Percentiles rank a stretch among this genome's conserved stretches.
phyloP scores from a whole-genome alignment of 2,797 vertebrate species.

The Enoplosus armatus region DNA sequence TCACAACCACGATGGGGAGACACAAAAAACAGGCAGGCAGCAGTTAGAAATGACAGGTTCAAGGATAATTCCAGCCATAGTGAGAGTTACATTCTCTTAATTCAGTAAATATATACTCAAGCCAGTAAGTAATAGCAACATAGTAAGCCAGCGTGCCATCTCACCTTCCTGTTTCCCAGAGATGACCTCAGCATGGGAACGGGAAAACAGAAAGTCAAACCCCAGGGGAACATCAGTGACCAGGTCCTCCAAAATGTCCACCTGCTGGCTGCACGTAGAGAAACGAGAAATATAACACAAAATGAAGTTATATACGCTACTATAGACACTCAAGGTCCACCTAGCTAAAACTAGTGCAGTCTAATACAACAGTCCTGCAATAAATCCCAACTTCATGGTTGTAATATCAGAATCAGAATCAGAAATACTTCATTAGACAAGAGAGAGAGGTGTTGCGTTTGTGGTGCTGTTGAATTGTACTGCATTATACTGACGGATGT shows the following conservation, averaged over 20 bases:
- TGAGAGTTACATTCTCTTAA: neutral
- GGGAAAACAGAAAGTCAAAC: slow-evolving; percentile 96
- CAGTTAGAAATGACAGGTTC: neutral
- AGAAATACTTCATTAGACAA: no score
- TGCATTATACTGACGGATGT: no score
- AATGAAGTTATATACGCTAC: no score
- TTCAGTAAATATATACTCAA: neutral
- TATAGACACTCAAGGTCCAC: no score
- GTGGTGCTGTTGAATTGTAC: no score
- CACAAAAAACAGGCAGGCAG: slow-evolving; percentile 5
- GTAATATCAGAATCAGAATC: no score
- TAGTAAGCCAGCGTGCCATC: neutral
- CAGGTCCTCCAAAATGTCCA: slow-evolving; percentile 94
- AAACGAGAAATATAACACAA: neutral
- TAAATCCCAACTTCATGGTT: no score
- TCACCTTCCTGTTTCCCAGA: slow-evolving; percentile 98
- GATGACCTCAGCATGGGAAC: slow-evolving; percentile 96
- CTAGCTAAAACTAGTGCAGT: no score
- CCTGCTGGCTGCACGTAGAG: slow-evolving; percentile 87
- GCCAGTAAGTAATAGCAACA: neutral
- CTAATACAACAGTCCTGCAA: no score
- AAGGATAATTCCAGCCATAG: neutral
- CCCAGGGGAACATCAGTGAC: slow-evolving; percentile 91
- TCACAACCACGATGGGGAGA: neutral
- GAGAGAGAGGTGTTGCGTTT: no score